Percentiles rank a stretch among this genome's conserved stretches.
Evolutionary conservation across 2,797 vertebrate genomes (phyloP).

Genomic region (Macrochelys suwanniensis): DNA sequence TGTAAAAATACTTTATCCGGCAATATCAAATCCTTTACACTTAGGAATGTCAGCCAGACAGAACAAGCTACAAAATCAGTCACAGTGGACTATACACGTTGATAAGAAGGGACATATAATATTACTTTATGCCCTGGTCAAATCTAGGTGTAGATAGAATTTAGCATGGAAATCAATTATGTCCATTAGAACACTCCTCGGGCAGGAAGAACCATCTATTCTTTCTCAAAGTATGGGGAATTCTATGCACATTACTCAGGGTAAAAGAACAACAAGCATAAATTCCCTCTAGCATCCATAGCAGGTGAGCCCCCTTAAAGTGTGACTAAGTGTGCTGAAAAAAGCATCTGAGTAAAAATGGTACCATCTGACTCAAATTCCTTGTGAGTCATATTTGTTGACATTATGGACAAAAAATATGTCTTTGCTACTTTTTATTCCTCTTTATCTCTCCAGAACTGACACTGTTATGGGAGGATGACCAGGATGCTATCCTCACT

Average conservation of each 20-base stretch:
- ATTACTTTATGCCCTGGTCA: background rate
- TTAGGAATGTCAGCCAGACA: conserved; percentile 24
- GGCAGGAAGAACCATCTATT: background rate
- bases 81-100: conserved; percentile 10
- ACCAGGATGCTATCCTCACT: background rate
- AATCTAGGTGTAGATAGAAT: background rate
- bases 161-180: background rate
- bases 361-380: background rate
- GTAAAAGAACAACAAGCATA: conserved; percentile 38
- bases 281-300: conserved; percentile 16
- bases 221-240: background rate
- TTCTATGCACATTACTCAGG: background rate
- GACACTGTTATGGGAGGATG: background rate
- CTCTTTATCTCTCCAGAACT: background rate
- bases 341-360: conserved; percentile 8
- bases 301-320: conserved; percentile 10
- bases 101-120: conserved; percentile 21
- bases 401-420: background rate
- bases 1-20: conserved; percentile 37
- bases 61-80: conserved; percentile 40
- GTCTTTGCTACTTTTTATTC: background rate
- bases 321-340: background rate
- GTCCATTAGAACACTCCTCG: background rate
- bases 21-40: conserved; percentile 1
- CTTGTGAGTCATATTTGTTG: background rate